Base-by-base conservation (phyloP, 2,113 vertebrate species). In the Odobenus rosmarus region DNA sequence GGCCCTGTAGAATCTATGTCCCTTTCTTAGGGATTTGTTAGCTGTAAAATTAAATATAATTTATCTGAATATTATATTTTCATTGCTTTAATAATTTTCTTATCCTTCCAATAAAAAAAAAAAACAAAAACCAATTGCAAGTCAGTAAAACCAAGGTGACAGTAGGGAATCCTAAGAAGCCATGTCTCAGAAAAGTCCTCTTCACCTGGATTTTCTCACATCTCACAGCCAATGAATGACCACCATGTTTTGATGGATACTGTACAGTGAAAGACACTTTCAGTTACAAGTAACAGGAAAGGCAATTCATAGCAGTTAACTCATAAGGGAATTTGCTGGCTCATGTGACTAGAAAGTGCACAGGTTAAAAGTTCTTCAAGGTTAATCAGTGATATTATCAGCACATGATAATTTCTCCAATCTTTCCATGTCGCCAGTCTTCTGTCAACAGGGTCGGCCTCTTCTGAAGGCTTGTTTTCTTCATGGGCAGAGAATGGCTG, bases 21-120 rank as follows among this genome's bases (percentile, higher is more conserved):
- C 3, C 71, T 81, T 51, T 93, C 57, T n/a, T 96, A 59, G 4
- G 57, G n/a, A 83, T 64, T 72, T 33, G 31, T 51, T 77, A 72
- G 23, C 72, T 84, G 0, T 90, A 72, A 84, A 90, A 77, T 88
- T 93, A 95, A 96, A 71, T 83, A 31, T 55, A 79, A 67, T 88
- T 80, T 92, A 14, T 80, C 24, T 11, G 90, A 92, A 67, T 84
- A 88, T 79, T 87, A 28, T 11, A 62, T 81, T 95, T 90, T 93
- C 1, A 67, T 39, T 69, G 87, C 5, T 80, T 93, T 31, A 87
- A 46, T 84, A 57, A 57, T 31, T 71, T 90, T 61, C 57, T 59
- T 62, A 46, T 93, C 72, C 28, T 94, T 71, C 76, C 42, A 90
- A 26, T 84, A 71, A 92, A 84, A 36, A 85, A 84, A 42, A 84